Percentiles rank a stretch among this genome's conserved stretches.
phyloP scores from a whole-genome alignment of 1,140 invertebrate species.

The Nylanderia fulva region DNA sequence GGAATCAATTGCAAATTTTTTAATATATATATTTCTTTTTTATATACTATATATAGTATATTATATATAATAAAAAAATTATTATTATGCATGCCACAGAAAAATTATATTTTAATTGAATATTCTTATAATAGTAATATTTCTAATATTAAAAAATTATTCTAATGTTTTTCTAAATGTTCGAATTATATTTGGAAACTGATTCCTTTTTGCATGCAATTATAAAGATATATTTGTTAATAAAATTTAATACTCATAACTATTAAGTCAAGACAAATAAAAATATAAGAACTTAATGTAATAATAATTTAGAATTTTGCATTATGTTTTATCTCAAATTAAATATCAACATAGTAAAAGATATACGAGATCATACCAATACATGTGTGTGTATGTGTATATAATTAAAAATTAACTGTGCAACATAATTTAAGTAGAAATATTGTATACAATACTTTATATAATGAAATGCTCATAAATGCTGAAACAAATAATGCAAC shows the following conservation, averaged over 20 bases:
- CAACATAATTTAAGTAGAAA: not conserved
- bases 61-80: not conserved
- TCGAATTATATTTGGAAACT: not conserved
- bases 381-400: no score
- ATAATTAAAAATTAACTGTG: not conserved
- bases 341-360: not conserved
- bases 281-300: not conserved
- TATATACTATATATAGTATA: not conserved
- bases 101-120: not conserved
- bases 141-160: no score
- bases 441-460: not conserved
- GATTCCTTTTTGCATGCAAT: conserved; percentile 18
- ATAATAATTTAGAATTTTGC: no score
- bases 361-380: not conserved
- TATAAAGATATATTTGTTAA: not conserved
- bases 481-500: not conserved
- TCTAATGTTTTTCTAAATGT: not conserved
- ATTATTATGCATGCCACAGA: not conserved
- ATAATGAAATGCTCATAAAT: conserved; percentile 7
- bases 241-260: conserved; percentile 5
- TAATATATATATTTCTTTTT: not conserved
- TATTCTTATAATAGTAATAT: no score
- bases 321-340: no score
- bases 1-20: not conserved
- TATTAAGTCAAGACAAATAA: not conserved